Conservation (phyloP, 2,888 invertebrate species). For the Electrophaes corylata region DNA sequence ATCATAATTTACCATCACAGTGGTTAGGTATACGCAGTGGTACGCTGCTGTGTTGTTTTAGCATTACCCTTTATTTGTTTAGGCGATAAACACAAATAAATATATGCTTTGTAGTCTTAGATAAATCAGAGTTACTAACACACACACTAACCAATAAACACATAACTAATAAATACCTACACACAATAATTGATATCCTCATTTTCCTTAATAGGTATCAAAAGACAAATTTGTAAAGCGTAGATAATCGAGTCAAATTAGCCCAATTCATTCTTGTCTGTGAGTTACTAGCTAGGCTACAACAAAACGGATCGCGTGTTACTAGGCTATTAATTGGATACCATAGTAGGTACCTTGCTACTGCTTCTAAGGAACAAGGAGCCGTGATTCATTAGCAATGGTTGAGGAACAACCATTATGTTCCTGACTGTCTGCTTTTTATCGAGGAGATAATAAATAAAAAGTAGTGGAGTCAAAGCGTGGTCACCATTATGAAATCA, state of each 20-base stretch:
- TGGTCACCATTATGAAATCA: not conserved
- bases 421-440: conserved; percentile 6
- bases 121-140: too few species aligned
- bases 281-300: not conserved
- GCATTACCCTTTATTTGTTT: too few species aligned
- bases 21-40: too few species aligned
- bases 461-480: not conserved
- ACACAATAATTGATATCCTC: conserved; percentile 20
- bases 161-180: too few species aligned
- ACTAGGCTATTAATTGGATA: conserved; percentile 15
- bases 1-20: too few species aligned
- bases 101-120: too few species aligned
- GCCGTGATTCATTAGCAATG: conserved; percentile 23
- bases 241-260: conserved; percentile 7
- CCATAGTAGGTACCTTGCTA: conserved; percentile 10
- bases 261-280: conserved; percentile 14
- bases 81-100: too few species aligned
- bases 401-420: conserved; percentile 5
- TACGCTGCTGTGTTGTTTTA: too few species aligned
- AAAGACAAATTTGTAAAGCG: conserved; percentile 9
- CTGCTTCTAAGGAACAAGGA: conserved; percentile 12
- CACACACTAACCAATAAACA: too few species aligned
- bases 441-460: not conserved
- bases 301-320: conserved; percentile 20
- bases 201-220: not conserved